Conservation (phyloP, 2,797 vertebrate genomes). For the Helicolenus hilgendorfi region DNA sequence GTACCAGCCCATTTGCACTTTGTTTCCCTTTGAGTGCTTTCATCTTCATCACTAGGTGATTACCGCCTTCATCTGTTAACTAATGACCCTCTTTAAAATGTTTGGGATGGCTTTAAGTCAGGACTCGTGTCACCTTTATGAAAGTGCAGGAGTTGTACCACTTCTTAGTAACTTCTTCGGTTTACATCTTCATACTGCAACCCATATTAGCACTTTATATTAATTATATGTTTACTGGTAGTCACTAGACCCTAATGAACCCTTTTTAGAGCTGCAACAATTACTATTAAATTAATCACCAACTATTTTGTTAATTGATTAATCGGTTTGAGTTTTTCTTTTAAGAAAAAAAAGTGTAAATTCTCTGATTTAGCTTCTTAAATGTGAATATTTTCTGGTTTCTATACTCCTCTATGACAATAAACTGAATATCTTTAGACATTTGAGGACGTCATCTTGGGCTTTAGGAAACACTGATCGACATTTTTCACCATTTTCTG, state of each 20-base stretch:
- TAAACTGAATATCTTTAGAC: too few species aligned
- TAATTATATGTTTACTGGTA: not conserved
- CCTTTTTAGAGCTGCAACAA: fast-evolving
- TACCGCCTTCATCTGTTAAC: conserved; percentile 69
- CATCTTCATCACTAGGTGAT: conserved; percentile 74
- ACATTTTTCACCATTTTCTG: too few species aligned
- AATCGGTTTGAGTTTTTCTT: fast-evolving
- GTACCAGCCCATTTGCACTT: conserved; percentile 79
- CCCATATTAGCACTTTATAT: not conserved
- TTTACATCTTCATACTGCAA: not conserved
- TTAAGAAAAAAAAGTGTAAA: too few species aligned
- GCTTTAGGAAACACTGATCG: too few species aligned
- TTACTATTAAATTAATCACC: too few species aligned
- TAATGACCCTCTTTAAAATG: conserved; percentile 81
- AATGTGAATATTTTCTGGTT: too few species aligned
- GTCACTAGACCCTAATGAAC: not conserved
- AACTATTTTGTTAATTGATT: too few species aligned
- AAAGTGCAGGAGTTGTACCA: conserved; percentile 18
- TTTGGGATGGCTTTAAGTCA: conserved; percentile 60
- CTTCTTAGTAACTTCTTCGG: not conserved
- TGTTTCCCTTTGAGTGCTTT: conserved; percentile 81
- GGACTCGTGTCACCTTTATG: conserved; percentile 32
- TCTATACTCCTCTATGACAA: too few species aligned
- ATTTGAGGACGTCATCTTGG: too few species aligned
- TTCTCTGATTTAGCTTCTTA: fast-evolving